Conservation (phyloP, 2,888 invertebrate species). For the Bellardia bayeri region DNA sequence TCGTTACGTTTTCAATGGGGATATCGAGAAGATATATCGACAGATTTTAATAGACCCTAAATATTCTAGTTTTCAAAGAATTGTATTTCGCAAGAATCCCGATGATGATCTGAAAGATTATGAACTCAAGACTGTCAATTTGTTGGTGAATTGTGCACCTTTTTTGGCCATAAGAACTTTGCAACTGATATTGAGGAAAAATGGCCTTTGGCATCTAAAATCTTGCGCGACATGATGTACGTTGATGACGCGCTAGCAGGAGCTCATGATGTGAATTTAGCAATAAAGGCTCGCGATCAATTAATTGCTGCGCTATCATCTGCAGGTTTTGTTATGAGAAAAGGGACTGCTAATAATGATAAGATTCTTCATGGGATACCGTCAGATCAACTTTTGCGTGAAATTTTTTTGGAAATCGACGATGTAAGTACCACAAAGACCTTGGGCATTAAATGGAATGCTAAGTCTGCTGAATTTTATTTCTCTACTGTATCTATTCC, state of each 20-base stretch:
- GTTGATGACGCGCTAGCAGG: slow-evolving; percentile 36
- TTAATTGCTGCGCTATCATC: not conserved
- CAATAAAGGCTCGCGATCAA: not conserved
- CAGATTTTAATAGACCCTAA: not conserved
- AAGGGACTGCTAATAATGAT: not conserved
- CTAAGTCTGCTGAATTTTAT: not conserved
- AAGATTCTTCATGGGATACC: not conserved
- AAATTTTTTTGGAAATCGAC: slow-evolving; percentile 1
- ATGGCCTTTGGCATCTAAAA: slow-evolving; percentile 2
- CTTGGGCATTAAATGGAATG: slow-evolving; percentile 24
- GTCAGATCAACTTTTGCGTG: not conserved
- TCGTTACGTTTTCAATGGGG: slow-evolving; percentile 48
- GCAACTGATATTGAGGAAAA: slow-evolving; percentile 25
- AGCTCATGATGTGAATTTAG: slow-evolving; percentile 15
- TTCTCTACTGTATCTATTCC: not conserved
- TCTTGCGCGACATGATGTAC: slow-evolving; percentile 25
- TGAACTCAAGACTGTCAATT: slow-evolving; percentile 9
- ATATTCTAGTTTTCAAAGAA: slow-evolving; percentile 8
- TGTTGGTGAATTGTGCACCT: slow-evolving; percentile 14
- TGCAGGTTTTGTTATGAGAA: not conserved
- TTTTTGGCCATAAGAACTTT: slow-evolving; percentile 31
- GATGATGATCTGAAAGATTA: slow-evolving; percentile 1
- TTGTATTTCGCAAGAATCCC: not conserved
- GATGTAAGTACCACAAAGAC: slow-evolving; percentile 11
- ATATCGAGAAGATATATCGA: slow-evolving; percentile 33